These are phyloP conservation scores for Lucilia sericata DNA, from an alignment of 1,140 invertebrate genomes.

Conservation along the genomic window DNA sequence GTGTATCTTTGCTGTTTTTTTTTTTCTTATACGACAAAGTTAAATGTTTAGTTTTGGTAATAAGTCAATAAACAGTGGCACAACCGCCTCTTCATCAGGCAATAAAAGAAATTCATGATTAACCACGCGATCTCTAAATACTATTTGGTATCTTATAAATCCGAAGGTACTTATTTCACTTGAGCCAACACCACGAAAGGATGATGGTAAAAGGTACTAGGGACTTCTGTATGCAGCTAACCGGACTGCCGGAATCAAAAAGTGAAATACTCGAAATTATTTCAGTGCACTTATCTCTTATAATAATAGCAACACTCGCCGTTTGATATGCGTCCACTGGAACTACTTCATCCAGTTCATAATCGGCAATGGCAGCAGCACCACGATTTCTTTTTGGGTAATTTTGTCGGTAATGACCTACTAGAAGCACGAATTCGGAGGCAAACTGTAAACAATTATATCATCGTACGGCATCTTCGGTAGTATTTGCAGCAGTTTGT, in stretches of 20 bases:
- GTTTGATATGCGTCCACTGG: neutral
- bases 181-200: neutral
- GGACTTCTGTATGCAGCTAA: neutral
- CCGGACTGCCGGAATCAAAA: neutral
- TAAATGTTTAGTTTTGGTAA: too few species aligned
- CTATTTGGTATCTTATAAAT: neutral
- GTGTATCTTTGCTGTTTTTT: neutral
- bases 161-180: neutral
- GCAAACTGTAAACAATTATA: neutral
- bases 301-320: conserved; percentile 6
- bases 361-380: neutral
- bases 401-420: neutral
- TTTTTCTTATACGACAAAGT: neutral
- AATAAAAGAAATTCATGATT: neutral
- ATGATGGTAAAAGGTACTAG: neutral
- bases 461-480: neutral
- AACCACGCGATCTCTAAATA: neutral
- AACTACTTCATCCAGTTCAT: neutral
- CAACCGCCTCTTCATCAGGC: neutral
- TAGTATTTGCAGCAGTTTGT: neutral
- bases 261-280: neutral
- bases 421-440: neutral
- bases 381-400: neutral
- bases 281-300: neutral
- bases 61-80: neutral